A percentile compares a stretch with the other conserved stretches of the same genome.
These are phyloP conservation scores for Bradysia coprophila DNA, from an alignment of 1,140 invertebrate genomes.

Conservation along the genomic window DNA sequence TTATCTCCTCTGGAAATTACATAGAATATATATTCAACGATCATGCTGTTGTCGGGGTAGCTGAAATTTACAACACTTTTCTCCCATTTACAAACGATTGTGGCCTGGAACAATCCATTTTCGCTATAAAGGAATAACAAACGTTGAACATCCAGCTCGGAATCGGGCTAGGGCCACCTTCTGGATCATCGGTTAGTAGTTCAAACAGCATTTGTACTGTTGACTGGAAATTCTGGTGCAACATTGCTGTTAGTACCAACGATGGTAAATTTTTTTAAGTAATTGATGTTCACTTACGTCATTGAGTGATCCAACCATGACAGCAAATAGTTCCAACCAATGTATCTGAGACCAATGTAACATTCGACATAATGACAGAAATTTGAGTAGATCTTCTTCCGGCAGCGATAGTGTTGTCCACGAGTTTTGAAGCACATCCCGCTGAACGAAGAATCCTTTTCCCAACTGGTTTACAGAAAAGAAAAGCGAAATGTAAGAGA, in stretches of 20 bases:
- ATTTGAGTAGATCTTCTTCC: slow-evolving; percentile 5
- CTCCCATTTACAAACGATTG: slow-evolving; percentile 12
- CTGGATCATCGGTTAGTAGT: slow-evolving; percentile 59
- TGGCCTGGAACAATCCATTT: slow-evolving; percentile 34
- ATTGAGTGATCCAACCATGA: slow-evolving; percentile 5
- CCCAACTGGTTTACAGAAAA: no score
- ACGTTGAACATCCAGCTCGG: slow-evolving; percentile 40
- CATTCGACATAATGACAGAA: slow-evolving; percentile 5
- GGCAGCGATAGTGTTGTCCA: slow-evolving; percentile 41
- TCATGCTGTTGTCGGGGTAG: no score
- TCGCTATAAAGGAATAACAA: slow-evolving; percentile 48
- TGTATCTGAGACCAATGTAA: slow-evolving; percentile 5
- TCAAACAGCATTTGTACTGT: slow-evolving; percentile 69
- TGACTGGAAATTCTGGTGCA: slow-evolving; percentile 41
- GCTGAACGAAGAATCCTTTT: slow-evolving; percentile 18
- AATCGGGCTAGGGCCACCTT: slow-evolving; percentile 58
- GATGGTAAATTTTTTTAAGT: background rate
- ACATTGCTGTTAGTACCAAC: background rate
- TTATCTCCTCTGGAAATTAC: background rate
- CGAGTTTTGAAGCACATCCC: slow-evolving; percentile 28
- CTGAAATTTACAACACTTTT: slow-evolving; percentile 3
- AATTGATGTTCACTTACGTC: slow-evolving; percentile 1
- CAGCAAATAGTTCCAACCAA: slow-evolving; percentile 5
- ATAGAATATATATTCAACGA: no score
- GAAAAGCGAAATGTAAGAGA: no score